Evolutionary conservation across 2,797 vertebrate genomes (phyloP).

Genomic region (Tympanoctomys barrerae): DNA sequence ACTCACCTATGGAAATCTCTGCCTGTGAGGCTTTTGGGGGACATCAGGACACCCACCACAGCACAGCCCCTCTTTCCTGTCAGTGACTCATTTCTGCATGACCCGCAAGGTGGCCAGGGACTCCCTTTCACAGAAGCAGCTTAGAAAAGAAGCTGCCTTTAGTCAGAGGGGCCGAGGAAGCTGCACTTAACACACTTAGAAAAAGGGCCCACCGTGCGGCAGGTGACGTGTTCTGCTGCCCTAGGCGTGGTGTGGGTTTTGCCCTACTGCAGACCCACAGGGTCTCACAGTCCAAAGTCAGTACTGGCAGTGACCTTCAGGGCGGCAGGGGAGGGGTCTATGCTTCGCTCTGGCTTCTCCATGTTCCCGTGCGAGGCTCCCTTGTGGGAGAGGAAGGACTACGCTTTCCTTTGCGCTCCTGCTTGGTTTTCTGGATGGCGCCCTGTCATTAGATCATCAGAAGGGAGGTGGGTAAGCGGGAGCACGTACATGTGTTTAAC

Average conservation of each 20-base stretch:
- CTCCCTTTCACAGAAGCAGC: neutral
- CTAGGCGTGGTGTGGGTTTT: fast-evolving
- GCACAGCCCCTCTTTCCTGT: too few species aligned
- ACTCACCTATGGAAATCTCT: too few species aligned
- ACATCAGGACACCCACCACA: too few species aligned
- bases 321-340: neutral
- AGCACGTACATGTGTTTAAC: neutral
- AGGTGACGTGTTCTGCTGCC: fast-evolving
- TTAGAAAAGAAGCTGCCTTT: neutral
- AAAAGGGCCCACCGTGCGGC: fast-evolving
- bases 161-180: neutral
- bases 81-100: neutral
- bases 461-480: neutral
- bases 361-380: fast-evolving
- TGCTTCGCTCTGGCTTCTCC: neutral
- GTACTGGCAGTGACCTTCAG: neutral
- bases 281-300: neutral
- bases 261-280: neutral
- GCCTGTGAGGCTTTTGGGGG: too few species aligned
- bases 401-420: fast-evolving
- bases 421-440: neutral
- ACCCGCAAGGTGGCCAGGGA: fast-evolving
- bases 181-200: fast-evolving
- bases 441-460: neutral
- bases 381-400: neutral